These are phyloP conservation scores for Quadroppia sp. DNA, from an alignment of 2,888 invertebrate species.

Conservation along the genomic window DNA sequence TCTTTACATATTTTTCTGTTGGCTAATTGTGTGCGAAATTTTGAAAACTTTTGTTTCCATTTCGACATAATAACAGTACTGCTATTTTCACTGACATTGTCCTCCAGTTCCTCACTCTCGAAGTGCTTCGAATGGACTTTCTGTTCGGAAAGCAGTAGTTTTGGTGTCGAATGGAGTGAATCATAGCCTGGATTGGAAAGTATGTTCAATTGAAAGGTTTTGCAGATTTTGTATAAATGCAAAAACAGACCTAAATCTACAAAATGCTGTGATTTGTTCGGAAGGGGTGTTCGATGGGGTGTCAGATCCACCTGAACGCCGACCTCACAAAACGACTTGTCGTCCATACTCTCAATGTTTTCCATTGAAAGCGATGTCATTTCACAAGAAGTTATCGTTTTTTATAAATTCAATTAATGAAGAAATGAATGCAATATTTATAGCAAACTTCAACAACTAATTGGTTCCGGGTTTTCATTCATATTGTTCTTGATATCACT, in stretches of 20 bases:
- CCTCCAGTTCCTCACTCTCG: background rate
- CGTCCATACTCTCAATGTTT: background rate
- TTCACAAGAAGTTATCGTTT: background rate
- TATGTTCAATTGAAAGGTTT: background rate
- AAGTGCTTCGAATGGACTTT: constrained; percentile 9
- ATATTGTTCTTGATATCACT: background rate
- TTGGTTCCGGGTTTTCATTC: background rate
- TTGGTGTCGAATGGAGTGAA: constrained; percentile 42
- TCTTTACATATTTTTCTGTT: background rate
- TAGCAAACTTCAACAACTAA: background rate
- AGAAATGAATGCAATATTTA: background rate
- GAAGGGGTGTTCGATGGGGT: constrained; percentile 14
- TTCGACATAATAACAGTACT: background rate
- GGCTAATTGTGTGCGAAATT: constrained; percentile 13
- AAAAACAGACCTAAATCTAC: constrained; percentile 8
- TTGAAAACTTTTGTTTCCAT: constrained; percentile 29
- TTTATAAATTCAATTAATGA: background rate
- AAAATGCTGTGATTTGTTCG: constrained; percentile 24
- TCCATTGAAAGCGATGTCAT: background rate
- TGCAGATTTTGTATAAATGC: background rate
- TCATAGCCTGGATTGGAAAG: constrained; percentile 37
- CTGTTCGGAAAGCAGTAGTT: constrained; percentile 10
- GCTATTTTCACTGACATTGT: constrained; percentile 20
- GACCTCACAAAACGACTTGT: constrained; percentile 13
- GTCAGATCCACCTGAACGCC: constrained; percentile 15